Evolutionary conservation across 2,888 invertebrate species (phyloP), one percentile per base, ranked within the genome.

Genomic region (Chrysodeixis includens): DNA sequence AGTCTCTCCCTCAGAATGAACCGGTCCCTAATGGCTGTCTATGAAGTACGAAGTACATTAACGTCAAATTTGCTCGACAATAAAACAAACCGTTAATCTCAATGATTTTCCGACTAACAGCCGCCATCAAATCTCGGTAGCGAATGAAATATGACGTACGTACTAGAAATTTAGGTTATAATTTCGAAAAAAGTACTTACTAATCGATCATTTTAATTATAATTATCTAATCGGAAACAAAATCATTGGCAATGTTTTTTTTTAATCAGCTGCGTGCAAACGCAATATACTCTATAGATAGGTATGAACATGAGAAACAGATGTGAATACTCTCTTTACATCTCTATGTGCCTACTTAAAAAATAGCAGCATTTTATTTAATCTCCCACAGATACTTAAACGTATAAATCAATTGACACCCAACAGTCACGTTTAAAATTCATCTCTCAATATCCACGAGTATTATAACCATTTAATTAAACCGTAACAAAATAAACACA

Each of bases 21-120:
- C 55, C 60, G 53, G 64, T 62, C 69, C 71, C 59, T 79, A 72
- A 79, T 77, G 71, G 75, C 77, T 66, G 72, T 77, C 72, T 73
- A 75, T 75, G 78, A 83, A 85, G 78, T 84, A 69, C 79, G 74
- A 63, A 74, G 77, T 74, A 75, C 83, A 87, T 87, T 83, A 88
- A 83, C 85, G 85, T 87, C 81, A 85, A 88, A 84, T 83, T 84
- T 83, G 69, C 77, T 71, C 73, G 78, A 79, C 87, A 81, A 84
- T 89, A 88, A 87, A 87, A 84, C 85, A 83, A 85, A 87, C 82
- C 85, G 81, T 88, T 88, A 88, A 87, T 78, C 69, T 76, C 74
- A 72, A 78, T 72, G 75, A 80, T 85, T 82, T 74, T 67, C 66
- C 58, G 70, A 66, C 71, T 71, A 61, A 76, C 70, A 69, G 76